Percentiles rank a stretch among this genome's conserved stretches.
phyloP scores from a whole-genome alignment of 2,797 vertebrate species.

The Oceanodroma leucorhoa region DNA sequence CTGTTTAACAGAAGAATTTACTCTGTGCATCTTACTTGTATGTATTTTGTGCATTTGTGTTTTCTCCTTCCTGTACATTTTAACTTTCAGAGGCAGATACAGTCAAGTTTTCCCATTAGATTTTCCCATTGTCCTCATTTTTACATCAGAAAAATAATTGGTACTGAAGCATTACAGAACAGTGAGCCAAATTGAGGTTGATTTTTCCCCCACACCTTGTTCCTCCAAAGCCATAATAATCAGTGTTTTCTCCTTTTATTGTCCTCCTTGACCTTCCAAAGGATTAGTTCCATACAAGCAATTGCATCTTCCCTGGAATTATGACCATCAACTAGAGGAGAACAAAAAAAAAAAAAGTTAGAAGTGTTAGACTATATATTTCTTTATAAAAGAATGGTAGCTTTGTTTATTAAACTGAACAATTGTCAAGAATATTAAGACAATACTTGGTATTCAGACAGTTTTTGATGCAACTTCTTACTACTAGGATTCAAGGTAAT shows the following conservation, averaged over 20 bases:
- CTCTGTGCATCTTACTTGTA: background rate
- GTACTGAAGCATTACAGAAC: background rate
- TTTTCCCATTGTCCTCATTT: background rate
- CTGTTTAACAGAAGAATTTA: background rate
- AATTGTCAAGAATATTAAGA: background rate
- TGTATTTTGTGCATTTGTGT: background rate
- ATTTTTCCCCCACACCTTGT: background rate
- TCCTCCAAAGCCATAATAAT: background rate
- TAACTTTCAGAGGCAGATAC: background rate
- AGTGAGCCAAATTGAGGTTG: background rate
- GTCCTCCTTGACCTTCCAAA: slow-evolving; percentile 84
- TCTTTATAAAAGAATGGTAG: background rate
- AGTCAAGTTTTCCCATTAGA: background rate
- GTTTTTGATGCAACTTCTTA: background rate
- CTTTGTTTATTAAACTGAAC: background rate
- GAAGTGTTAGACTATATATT: background rate
- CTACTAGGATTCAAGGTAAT: background rate
- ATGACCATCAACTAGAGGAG: slow-evolving; percentile 71
- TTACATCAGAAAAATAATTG: background rate
- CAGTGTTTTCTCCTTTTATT: slow-evolving; percentile 78
- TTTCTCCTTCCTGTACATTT: background rate
- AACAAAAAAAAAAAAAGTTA: background rate
- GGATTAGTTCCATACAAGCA: slow-evolving; percentile 82
- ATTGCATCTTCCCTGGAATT: slow-evolving; percentile 79
- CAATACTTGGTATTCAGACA: background rate